A percentile compares a stretch with the other conserved stretches of the same genome.
Evolutionary conservation across 2,113 vertebrate species (phyloP).

Genomic region (Prochilodus magdalenae): DNA sequence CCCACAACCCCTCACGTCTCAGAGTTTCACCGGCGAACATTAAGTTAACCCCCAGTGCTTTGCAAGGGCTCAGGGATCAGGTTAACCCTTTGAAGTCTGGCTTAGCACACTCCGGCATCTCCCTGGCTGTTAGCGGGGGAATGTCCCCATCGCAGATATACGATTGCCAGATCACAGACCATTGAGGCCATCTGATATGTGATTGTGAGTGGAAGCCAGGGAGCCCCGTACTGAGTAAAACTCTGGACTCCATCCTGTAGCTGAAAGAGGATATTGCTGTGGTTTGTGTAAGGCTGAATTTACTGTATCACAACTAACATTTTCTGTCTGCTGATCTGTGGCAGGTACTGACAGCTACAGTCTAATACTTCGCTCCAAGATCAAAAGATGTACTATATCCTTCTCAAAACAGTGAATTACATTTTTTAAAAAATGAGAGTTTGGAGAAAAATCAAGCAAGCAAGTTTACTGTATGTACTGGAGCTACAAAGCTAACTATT

Average conservation of each 20-base stretch:
- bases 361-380: conserved; percentile 9
- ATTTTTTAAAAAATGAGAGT: neutral
- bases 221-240: conserved; percentile 1
- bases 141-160: conserved; percentile 44
- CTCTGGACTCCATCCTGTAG: neutral
- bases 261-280: neutral
- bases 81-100: conserved; percentile 60
- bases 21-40: conserved; percentile 31
- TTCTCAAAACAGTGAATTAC: neutral
- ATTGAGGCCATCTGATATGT: conserved; percentile 31
- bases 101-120: conserved; percentile 39
- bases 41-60: conserved; percentile 52
- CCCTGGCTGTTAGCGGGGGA: conserved; percentile 35
- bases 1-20: conserved; percentile 52
- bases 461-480: too few species aligned
- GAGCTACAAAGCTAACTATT: too few species aligned
- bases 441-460: too few species aligned
- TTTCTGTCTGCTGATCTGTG: neutral
- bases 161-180: conserved; percentile 46
- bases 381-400: neutral
- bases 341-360: neutral
- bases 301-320: neutral
- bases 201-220: neutral
- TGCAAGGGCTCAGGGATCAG: conserved; percentile 50
- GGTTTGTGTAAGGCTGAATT: neutral